Conservation (phyloP, 2,113 vertebrate genomes). For the Lamprologus tigripictilis region DNA sequence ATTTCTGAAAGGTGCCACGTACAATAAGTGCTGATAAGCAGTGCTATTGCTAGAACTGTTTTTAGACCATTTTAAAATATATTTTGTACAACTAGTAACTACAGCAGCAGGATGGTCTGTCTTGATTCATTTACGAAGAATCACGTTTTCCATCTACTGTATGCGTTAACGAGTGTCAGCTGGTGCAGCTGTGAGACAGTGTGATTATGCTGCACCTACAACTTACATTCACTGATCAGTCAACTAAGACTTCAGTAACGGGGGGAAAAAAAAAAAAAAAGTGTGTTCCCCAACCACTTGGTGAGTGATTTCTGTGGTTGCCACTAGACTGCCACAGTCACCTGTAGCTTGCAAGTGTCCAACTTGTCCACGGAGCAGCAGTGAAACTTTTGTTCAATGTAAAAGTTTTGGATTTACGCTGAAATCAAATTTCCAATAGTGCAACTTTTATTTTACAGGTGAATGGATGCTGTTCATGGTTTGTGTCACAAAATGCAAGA, state of each 20-base stretch:
- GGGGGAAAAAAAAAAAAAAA: not conserved
- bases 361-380: not conserved
- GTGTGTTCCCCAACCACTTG: not conserved
- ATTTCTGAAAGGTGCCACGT: not conserved
- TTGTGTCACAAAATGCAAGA: not conserved
- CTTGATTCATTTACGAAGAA: not conserved
- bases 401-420: not conserved
- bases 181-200: not conserved
- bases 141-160: not conserved
- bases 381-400: not conserved
- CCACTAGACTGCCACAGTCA: not conserved
- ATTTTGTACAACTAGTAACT: not conserved
- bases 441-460: not conserved
- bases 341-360: not conserved
- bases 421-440: not conserved
- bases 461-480: not conserved
- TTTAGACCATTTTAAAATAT: not conserved
- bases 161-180: not conserved
- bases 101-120: not conserved
- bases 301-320: not conserved
- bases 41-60: not conserved
- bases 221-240: not conserved
- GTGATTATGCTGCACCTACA: not conserved
- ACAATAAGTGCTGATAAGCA: not conserved
- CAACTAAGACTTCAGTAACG: not conserved